Conservation (phyloP, 2,888 invertebrate genomes). For the Chrysomela aeneicollis region DNA sequence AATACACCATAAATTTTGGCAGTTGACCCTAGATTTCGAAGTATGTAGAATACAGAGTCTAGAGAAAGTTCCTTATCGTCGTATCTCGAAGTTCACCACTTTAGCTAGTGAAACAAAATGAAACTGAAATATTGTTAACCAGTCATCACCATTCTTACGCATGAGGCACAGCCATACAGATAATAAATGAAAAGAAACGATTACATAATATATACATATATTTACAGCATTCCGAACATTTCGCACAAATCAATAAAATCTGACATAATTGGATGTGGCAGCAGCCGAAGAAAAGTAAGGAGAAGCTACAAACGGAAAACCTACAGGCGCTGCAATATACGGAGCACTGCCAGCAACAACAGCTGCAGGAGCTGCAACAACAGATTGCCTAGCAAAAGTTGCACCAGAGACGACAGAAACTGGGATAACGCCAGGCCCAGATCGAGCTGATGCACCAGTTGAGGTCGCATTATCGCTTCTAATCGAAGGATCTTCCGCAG, state of each 20-base stretch:
- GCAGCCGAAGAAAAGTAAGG: slow-evolving; percentile 8
- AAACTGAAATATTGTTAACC: too few species aligned
- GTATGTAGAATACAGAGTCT: too few species aligned
- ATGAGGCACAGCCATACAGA: too few species aligned
- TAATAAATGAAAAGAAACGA: too few species aligned
- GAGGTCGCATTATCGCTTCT: not conserved
- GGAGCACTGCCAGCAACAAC: not conserved
- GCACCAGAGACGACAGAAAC: not conserved
- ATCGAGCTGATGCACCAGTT: not conserved
- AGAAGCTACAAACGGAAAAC: not conserved
- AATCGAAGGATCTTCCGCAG: not conserved
- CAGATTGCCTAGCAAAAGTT: not conserved
- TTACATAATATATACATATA: not conserved
- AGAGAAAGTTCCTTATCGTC: too few species aligned
- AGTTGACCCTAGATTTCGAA: too few species aligned
- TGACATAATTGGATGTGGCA: slow-evolving; percentile 12
- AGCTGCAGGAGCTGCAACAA: not conserved
- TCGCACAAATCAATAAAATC: not conserved
- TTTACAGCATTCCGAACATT: not conserved
- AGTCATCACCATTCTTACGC: too few species aligned
- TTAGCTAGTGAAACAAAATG: too few species aligned
- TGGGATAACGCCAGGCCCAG: not conserved
- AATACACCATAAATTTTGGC: too few species aligned
- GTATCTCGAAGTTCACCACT: too few species aligned
- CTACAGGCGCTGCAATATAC: not conserved